Conservation (phyloP, 2,797 vertebrate genomes). For the Lutjanus campechanus region DNA sequence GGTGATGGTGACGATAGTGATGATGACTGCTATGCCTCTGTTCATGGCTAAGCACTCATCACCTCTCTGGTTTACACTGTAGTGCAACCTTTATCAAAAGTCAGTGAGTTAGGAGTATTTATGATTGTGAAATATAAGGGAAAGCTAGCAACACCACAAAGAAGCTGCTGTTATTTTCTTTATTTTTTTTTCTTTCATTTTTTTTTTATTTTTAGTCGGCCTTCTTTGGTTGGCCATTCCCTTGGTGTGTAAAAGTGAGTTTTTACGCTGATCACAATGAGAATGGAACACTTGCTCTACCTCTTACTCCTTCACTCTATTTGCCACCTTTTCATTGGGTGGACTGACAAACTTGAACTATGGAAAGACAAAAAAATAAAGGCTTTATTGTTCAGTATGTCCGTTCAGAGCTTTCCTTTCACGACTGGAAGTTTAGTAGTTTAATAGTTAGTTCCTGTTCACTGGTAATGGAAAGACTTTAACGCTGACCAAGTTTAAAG, state of each 20-base stretch:
- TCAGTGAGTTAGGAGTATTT: conserved; percentile 75
- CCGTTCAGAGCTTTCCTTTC: conserved; percentile 27
- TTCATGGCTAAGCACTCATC: conserved; percentile 43
- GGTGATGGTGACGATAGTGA: conserved; percentile 17
- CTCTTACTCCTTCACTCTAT: conserved; percentile 85
- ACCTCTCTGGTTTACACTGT: conserved; percentile 78
- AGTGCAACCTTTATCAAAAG: conserved; percentile 75
- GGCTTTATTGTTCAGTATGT: conserved; percentile 83
- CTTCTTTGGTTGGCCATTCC: conserved; percentile 76
- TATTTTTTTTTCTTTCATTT: conserved; percentile 1
- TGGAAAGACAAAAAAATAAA: conserved; percentile 85
- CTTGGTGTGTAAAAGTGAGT: conserved; percentile 74
- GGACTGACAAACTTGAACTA: conserved; percentile 86
- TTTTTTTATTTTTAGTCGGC: conserved; percentile 45
- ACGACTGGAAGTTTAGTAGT: conserved; percentile 6
- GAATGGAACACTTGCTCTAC: conserved; percentile 86
- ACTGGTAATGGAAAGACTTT: neutral
- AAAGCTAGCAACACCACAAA: conserved; percentile 81
- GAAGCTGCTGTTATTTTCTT: conserved; percentile 77
- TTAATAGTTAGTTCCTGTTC: neutral
- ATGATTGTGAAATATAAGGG: conserved; percentile 83
- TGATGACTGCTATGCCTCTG: conserved; percentile 39
- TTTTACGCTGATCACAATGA: conserved; percentile 79
- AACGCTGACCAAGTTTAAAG: neutral
- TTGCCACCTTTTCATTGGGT: conserved; percentile 78